Evolutionary conservation across 2,797 vertebrate species (phyloP).

Genomic region (Sylvilagus floridanus): DNA sequence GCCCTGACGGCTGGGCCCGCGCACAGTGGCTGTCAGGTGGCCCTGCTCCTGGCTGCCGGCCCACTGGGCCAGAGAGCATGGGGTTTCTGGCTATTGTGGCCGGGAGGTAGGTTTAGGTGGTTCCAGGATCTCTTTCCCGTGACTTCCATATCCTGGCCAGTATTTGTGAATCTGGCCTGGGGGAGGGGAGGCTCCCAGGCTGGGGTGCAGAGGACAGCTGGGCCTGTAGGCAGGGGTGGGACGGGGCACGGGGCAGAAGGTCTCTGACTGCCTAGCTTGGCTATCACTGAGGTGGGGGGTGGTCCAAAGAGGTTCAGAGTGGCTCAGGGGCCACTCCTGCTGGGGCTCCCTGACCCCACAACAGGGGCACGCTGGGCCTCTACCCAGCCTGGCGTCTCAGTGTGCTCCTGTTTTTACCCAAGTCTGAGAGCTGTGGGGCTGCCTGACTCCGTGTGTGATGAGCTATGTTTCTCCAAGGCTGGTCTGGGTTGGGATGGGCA

Average conservation of each 20-base stretch:
- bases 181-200: background rate
- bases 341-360: background rate
- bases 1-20: background rate
- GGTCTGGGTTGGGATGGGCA: background rate
- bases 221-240: accelerated
- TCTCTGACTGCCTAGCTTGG: background rate
- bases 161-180: background rate
- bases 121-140: background rate
- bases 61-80: slow-evolving; percentile 71
- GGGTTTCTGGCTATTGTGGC: slow-evolving; percentile 41
- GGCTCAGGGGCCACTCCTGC: background rate
- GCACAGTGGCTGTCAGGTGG: background rate
- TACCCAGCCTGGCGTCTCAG: background rate
- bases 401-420: background rate
- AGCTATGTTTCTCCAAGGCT: background rate
- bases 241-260: background rate
- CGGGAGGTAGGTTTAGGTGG: background rate
- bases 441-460: background rate
- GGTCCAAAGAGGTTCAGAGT: background rate
- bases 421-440: background rate
- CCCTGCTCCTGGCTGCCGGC: slow-evolving; percentile 52
- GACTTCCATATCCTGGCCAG: slow-evolving; percentile 52
- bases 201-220: background rate
- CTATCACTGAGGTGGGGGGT: background rate
- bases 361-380: background rate